Evolutionary conservation across 2,888 invertebrate species (phyloP).

Genomic region (Magallana nippona): DNA sequence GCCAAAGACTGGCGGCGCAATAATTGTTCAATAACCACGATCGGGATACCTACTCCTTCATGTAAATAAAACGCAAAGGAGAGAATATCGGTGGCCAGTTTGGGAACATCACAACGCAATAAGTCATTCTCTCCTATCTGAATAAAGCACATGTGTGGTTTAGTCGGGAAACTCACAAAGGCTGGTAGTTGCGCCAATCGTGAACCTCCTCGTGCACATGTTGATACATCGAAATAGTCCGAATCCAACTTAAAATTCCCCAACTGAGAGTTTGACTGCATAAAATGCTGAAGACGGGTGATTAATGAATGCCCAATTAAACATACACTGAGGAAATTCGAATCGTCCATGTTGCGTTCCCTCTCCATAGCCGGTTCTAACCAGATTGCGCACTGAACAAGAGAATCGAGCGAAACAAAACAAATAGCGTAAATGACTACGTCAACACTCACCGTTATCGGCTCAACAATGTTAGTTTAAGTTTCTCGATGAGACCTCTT

Average conservation of each 20-base stretch:
- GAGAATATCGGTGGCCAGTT: background rate
- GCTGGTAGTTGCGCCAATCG: no score
- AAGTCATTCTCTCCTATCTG: background rate
- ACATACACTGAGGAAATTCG: background rate
- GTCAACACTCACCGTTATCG: background rate
- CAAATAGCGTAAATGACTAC: background rate
- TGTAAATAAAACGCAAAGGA: slow-evolving; percentile 15
- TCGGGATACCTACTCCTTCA: background rate
- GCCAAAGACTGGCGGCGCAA: background rate
- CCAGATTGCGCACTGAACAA: background rate
- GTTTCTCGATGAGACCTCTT: no score
- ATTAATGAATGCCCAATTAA: background rate
- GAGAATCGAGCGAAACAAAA: background rate
- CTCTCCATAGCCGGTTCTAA: background rate
- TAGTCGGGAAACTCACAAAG: no score
- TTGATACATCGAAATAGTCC: background rate
- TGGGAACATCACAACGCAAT: background rate
- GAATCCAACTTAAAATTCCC: slow-evolving; percentile 14
- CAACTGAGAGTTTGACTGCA: background rate
- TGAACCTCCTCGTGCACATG: no score
- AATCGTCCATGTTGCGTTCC: slow-evolving; percentile 23
- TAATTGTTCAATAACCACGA: slow-evolving; percentile 31
- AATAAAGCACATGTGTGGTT: background rate
- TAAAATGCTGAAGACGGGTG: background rate
- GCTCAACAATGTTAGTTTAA: background rate